These are phyloP conservation scores for Colletes collaris DNA, from an alignment of 2,888 invertebrate genomes.

Conservation along the genomic window DNA sequence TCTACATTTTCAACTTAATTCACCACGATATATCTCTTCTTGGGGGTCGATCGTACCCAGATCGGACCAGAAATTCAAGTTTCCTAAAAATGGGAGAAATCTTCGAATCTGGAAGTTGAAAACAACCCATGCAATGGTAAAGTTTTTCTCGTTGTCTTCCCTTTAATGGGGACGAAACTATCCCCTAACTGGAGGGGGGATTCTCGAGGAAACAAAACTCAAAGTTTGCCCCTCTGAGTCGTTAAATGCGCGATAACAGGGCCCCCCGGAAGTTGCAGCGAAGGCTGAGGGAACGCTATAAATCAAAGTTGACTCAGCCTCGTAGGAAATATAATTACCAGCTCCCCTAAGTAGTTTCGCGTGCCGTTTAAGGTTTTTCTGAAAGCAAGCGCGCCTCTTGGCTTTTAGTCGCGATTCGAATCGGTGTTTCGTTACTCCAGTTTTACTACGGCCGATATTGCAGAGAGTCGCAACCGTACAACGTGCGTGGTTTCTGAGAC, in stretches of 20 bases:
- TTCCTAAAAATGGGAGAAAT: no score
- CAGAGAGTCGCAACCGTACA: no score
- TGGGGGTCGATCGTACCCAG: no score
- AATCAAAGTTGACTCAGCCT: constrained; percentile 16
- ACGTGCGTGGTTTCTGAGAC: no score
- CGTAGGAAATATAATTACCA: constrained; percentile 26
- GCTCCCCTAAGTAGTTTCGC: constrained; percentile 8
- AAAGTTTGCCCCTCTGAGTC: constrained; percentile 29
- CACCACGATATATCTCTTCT: no score
- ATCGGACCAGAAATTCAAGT: no score
- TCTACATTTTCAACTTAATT: no score
- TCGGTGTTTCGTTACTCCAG: not conserved
- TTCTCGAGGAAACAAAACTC: constrained; percentile 10
- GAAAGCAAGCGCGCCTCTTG: not conserved
- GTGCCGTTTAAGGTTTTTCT: not conserved
- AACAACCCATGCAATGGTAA: no score
- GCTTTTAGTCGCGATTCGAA: not conserved
- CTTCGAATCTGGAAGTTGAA: no score
- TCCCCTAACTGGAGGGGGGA: no score
- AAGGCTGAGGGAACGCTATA: constrained; percentile 6
- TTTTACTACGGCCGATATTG: no score
- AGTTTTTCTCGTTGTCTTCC: no score
- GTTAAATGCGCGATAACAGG: constrained; percentile 30
- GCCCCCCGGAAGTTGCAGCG: constrained; percentile 15
- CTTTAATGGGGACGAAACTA: not conserved